Conservation (phyloP, 2,113 vertebrate species). For the Pipra filicauda region DNA sequence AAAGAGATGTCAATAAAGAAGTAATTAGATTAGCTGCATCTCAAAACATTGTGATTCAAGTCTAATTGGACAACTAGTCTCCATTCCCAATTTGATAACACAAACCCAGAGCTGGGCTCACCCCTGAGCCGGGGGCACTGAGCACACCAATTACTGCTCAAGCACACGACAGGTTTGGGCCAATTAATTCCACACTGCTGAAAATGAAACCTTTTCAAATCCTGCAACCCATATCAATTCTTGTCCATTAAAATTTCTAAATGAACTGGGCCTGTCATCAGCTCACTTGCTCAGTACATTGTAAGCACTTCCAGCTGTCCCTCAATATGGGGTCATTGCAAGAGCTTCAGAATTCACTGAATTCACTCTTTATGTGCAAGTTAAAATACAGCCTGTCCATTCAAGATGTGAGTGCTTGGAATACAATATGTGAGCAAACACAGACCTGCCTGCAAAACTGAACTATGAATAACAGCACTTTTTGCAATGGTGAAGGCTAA, state of each 20-base stretch:
- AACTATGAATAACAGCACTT: not conserved
- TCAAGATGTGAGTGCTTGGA: not conserved
- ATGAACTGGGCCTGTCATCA: slow-evolving; percentile 2
- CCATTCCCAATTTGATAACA: not conserved
- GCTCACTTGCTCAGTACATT: not conserved
- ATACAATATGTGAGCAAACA: not conserved
- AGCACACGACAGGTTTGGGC: not conserved
- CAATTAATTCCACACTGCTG: slow-evolving; percentile 66
- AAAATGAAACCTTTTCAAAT: slow-evolving; percentile 51
- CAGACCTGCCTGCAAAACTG: not conserved
- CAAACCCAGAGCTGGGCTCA: slow-evolving; percentile 19
- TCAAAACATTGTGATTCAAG: slow-evolving; percentile 42
- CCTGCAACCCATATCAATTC: slow-evolving; percentile 37
- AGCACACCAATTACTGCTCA: slow-evolving; percentile 32
- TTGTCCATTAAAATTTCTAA: slow-evolving; percentile 20
- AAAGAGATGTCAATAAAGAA: slow-evolving; percentile 1
- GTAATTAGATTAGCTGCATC: slow-evolving; percentile 61
- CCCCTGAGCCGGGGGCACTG: not conserved
- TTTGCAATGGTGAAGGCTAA: not conserved
- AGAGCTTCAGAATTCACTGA: not conserved
- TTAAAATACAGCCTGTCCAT: not conserved
- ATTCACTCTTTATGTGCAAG: not conserved
- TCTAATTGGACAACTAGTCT: slow-evolving; percentile 59
- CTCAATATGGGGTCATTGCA: not conserved
- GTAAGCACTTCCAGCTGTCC: slow-evolving; percentile 18